phyloP scores from a whole-genome alignment of 2,113 vertebrate genomes.

The Platycercus adscitus region DNA sequence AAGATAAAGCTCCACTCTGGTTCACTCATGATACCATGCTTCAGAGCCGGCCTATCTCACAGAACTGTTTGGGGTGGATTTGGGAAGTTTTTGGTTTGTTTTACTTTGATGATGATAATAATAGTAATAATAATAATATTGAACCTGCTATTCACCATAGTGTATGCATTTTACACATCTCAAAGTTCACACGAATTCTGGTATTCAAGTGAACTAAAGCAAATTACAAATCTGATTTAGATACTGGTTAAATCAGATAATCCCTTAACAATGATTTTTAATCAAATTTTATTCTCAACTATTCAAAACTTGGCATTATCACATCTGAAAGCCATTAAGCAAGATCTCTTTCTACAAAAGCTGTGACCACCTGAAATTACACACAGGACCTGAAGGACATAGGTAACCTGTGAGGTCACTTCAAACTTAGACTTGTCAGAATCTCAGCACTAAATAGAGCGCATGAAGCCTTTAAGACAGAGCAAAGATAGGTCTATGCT shows the following conservation, averaged over 20 bases:
- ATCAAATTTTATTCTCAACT: not conserved
- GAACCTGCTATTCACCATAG: not conserved
- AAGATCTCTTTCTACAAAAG: not conserved
- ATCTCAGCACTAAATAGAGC: not conserved
- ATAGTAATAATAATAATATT: not conserved
- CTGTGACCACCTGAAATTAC: not conserved
- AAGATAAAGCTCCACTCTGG: not conserved
- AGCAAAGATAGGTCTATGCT: fast-evolving
- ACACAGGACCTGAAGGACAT: not conserved
- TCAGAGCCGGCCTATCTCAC: not conserved
- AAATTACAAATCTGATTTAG: not conserved
- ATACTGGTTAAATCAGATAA: not conserved
- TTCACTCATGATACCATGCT: not conserved
- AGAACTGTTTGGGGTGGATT: not conserved
- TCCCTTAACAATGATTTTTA: not conserved
- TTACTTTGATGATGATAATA: not conserved
- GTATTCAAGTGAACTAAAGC: not conserved
- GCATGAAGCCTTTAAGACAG: not conserved
- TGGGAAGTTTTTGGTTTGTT: not conserved
- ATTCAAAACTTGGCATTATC: not conserved
- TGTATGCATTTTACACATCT: not conserved
- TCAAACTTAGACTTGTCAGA: not conserved
- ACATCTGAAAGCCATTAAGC: not conserved
- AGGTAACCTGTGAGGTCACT: not conserved
- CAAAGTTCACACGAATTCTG: not conserved